Percentiles rank a stretch among this genome's conserved stretches.
These are phyloP conservation scores for Cerastoderma edule DNA, from an alignment of 2,888 invertebrate genomes.

Conservation along the genomic window DNA sequence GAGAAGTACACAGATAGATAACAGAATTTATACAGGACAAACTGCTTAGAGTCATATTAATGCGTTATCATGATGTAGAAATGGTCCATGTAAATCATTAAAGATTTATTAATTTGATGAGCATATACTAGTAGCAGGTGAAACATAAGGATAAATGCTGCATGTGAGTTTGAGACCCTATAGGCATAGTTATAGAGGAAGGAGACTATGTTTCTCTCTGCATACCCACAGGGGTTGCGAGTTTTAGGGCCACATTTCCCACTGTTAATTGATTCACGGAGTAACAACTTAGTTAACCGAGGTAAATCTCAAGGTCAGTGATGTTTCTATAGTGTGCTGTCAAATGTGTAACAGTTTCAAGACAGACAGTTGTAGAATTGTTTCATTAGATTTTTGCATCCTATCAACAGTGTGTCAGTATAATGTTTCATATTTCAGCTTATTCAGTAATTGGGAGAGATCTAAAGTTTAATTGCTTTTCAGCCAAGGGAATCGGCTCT, in stretches of 20 bases:
- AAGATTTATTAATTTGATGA: too few relatives aligned
- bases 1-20: slow-evolving; percentile 19
- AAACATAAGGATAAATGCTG: not conserved
- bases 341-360: too few relatives aligned
- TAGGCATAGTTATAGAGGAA: not conserved
- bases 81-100: not conserved
- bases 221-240: slow-evolving; percentile 14
- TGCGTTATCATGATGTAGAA: slow-evolving; percentile 22
- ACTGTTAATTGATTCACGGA: slow-evolving; percentile 12
- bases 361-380: too few relatives aligned
- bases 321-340: too few relatives aligned
- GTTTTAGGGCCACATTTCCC: slow-evolving; percentile 13
- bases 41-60: slow-evolving; percentile 16
- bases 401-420: too few relatives aligned
- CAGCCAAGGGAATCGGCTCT: too few relatives aligned
- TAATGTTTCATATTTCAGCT: too few relatives aligned
- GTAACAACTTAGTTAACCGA: not conserved
- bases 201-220: slow-evolving; percentile 19
- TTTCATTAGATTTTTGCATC: too few relatives aligned
- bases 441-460: too few relatives aligned
- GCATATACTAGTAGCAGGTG: not conserved
- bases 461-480: too few relatives aligned
- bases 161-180: not conserved
- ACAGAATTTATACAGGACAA: slow-evolving; percentile 19
- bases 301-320: slow-evolving; percentile 18